phyloP scores from a whole-genome alignment of 2,888 invertebrate genomes.

The Microplitis manilae region DNA sequence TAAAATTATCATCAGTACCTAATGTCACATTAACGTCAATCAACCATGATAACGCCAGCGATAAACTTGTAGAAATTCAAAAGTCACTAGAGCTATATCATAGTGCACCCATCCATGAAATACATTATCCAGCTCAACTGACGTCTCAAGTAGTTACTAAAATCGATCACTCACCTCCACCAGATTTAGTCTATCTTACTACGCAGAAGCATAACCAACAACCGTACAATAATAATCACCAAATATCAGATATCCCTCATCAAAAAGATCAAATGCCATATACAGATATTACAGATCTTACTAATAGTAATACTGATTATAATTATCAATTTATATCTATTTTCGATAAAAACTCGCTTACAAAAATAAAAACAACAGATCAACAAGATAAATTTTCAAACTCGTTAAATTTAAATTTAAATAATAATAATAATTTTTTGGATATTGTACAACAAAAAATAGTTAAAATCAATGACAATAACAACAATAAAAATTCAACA shows the following conservation, averaged over 20 bases:
- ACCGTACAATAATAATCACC: slow-evolving; percentile 34
- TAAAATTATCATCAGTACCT: slow-evolving; percentile 7
- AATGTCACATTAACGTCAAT: not conserved
- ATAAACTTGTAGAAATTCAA: slow-evolving; percentile 63
- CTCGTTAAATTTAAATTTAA: not conserved
- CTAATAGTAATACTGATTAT: slow-evolving; percentile 2
- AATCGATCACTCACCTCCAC: slow-evolving; percentile 45
- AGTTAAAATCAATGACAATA: slow-evolving; percentile 26
- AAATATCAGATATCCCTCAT: slow-evolving; percentile 39
- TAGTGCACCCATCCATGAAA: slow-evolving; percentile 65
- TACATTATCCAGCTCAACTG: slow-evolving; percentile 62
- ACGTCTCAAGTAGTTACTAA: slow-evolving; percentile 51
- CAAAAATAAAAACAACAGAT: not conserved
- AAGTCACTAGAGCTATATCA: slow-evolving; percentile 67
- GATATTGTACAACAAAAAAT: slow-evolving; percentile 14
- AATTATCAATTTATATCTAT: slow-evolving; percentile 35
- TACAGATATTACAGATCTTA: slow-evolving; percentile 32
- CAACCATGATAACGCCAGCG: slow-evolving; percentile 11
- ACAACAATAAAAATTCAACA: not conserved
- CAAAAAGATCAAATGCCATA: slow-evolving; percentile 32
- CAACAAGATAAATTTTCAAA: too few species aligned
- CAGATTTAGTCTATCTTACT: slow-evolving; percentile 41
- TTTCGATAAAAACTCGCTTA: slow-evolving; percentile 16
- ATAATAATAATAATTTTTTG: slow-evolving; percentile 36
- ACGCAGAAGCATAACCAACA: slow-evolving; percentile 42